phyloP scores from a whole-genome alignment of 1,140 invertebrate species.

The Pseudomyrmex pallidus region DNA sequence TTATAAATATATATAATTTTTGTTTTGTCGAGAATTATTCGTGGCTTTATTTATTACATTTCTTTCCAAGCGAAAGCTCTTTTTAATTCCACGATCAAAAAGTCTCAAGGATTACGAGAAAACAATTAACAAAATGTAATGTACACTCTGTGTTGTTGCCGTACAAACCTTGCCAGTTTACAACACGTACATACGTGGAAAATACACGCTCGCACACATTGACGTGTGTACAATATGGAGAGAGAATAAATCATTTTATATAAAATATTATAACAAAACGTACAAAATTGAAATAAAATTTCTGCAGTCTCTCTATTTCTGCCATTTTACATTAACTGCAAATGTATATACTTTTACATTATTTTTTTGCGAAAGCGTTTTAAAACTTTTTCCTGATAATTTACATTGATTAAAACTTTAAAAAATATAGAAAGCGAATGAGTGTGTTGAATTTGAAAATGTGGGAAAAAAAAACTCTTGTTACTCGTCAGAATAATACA shows the following conservation, averaged over 20 bases:
- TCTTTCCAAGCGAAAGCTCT: background rate
- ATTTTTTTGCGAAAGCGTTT: no score
- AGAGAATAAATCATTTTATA: background rate
- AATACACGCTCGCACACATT: background rate
- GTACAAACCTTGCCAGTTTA: background rate
- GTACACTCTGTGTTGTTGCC: background rate
- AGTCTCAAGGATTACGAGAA: constrained; percentile 48
- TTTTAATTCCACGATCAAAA: constrained; percentile 37
- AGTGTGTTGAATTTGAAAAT: no score
- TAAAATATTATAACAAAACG: no score
- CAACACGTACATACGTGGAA: background rate
- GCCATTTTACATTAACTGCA: no score
- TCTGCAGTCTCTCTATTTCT: no score
- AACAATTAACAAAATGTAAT: constrained; percentile 45
- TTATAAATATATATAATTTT: constrained; percentile 18
- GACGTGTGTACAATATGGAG: background rate
- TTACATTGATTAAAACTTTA: no score
- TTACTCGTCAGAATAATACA: background rate
- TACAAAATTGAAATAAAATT: no score
- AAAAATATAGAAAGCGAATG: no score
- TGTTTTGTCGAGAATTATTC: constrained; percentile 17
- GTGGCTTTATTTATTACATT: constrained; percentile 47
- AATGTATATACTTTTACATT: no score
- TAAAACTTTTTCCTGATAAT: no score
- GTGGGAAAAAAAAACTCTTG: background rate